Base-by-base conservation (phyloP, 2,113 vertebrate species). In the Vulpes vulpes region DNA sequence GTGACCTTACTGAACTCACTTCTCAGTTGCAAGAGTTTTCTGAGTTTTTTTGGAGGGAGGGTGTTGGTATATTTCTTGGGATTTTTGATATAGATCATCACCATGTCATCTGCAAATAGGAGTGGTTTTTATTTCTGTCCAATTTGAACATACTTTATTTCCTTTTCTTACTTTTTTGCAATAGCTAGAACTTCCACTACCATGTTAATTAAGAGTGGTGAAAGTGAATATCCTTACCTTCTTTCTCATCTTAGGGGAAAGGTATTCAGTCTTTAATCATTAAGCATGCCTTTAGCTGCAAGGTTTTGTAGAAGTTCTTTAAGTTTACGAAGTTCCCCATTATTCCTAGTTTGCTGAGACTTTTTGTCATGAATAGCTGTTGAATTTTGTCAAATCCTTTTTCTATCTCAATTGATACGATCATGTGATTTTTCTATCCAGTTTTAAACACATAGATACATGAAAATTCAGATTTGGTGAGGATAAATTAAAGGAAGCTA, bases 391-490 rank as follows among this genome's bases (percentile, higher is more conserved):
- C 27, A 85, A 65, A 91, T 80, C 23, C 3, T 65, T 94, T 81
- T 86, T 89, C 8, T 69, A 14, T 35, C 23, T 90, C 49, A 82
- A 53, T 64, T 89, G 19, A 89, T 35, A 85, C 6, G n/a, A 85
- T 76, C 30, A 49, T 92, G 11, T 86, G 71, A 71, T 59, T 96
- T 95, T 95, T 94, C 32, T 93, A 67, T n/a, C 16, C 10, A 80
- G 7, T 67, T 96, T 86, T 86, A 95, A 91, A 69, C 32, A 38
- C 43, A 84, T 2, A 91, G 9, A 23, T 87, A 83, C 16, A n/a
- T 60, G 25, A 92, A 55, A 15, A 87, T 83, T 64, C 3, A 79
- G 62, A 78, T 79, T 93, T 67, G 8, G 10, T 79, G 30, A 93
- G 35, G 25, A 51, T 67, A 93, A 64, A 71, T 83, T 91, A 49